Evolutionary conservation across 64 coral and sea anemone species (phyloP).

Genomic region (Stichodactyla mertensii): DNA sequence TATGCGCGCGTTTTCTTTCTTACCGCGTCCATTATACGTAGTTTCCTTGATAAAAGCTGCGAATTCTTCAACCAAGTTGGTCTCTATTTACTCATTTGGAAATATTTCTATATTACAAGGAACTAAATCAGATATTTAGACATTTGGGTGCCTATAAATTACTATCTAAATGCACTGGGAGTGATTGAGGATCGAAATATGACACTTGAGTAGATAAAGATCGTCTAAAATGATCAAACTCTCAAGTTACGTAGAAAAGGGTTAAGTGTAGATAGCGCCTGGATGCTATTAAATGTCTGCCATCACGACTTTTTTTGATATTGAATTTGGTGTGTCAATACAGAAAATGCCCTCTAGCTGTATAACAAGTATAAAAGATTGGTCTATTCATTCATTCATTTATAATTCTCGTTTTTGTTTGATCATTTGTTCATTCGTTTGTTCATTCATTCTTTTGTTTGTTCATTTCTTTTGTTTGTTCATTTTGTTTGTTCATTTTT

Average conservation of each 20-base stretch:
- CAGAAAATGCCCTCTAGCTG: background rate
- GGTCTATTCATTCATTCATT: too few relatives aligned
- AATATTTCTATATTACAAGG: background rate
- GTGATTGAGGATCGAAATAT: background rate
- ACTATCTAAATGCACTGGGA: background rate
- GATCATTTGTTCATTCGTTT: background rate
- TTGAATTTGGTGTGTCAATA: too few relatives aligned
- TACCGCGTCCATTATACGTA: background rate
- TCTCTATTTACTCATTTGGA: background rate
- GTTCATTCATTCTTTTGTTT: too few relatives aligned
- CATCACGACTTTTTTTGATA: background rate
- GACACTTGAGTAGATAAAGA: background rate
- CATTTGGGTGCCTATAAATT: background rate
- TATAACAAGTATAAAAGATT: background rate
- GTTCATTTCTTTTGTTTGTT: too few relatives aligned
- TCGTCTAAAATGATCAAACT: background rate
- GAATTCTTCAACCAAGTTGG: background rate
- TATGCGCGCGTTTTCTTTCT: background rate
- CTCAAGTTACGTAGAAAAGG: background rate
- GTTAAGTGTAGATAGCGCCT: background rate
- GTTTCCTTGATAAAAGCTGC: background rate
- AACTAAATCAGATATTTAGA: background rate
- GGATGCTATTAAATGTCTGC: constrained; percentile 2
- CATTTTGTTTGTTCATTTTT: too few relatives aligned
- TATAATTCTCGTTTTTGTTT: background rate